phyloP scores from a whole-genome alignment of 2,113 vertebrate genomes.

The Tupaia tana region DNA sequence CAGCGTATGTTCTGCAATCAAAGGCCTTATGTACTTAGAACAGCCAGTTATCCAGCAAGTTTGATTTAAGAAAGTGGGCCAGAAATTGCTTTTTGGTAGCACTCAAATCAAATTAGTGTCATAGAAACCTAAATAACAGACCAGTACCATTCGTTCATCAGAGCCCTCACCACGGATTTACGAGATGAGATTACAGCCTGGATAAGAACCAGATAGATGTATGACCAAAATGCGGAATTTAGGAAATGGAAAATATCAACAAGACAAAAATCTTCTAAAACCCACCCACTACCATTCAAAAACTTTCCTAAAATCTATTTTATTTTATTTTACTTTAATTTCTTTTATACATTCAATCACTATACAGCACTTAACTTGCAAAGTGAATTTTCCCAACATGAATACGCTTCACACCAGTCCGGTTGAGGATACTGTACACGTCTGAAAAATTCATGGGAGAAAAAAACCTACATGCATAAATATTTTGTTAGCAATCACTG shows the following conservation, averaged over 20 bases:
- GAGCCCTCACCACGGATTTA: neutral
- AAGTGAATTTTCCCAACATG: too few species aligned
- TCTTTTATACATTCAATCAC: too few species aligned
- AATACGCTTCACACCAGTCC: too few species aligned
- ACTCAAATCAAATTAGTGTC: neutral
- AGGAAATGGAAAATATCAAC: neutral
- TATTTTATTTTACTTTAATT: too few species aligned
- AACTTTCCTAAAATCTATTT: neutral
- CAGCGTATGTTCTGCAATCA: neutral
- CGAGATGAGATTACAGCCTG: neutral
- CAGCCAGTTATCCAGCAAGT: neutral
- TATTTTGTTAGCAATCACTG: neutral
- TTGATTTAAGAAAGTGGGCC: neutral
- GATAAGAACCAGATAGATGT: neutral
- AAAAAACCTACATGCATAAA: neutral
- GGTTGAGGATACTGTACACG: too few species aligned
- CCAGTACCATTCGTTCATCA: neutral
- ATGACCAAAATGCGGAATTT: slow-evolving; percentile 12
- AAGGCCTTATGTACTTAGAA: neutral
- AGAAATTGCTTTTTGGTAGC: neutral
- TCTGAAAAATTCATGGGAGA: neutral
- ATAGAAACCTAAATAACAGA: neutral
- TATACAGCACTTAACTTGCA: too few species aligned
- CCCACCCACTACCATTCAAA: neutral
- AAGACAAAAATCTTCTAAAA: neutral